Conservation (phyloP, 1,140 invertebrate genomes). For the Pissodes strobi region DNA sequence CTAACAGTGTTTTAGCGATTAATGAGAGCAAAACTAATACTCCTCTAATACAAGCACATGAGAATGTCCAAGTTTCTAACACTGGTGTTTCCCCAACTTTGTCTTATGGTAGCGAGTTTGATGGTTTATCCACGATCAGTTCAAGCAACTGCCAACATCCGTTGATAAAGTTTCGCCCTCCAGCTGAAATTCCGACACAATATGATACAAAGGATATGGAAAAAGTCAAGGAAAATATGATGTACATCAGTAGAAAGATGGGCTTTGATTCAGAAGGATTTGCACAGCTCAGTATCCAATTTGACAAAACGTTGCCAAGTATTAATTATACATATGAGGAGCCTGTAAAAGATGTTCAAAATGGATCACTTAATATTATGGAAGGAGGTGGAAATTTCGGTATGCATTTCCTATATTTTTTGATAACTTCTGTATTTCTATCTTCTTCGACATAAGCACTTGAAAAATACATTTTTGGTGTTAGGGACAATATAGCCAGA, state of each 20-base stretch:
- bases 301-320: background rate
- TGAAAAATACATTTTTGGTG: no score
- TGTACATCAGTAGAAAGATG: background rate
- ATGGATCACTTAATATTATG: no score
- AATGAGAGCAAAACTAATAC: background rate
- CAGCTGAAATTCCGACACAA: background rate
- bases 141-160: constrained; percentile 1
- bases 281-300: background rate
- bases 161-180: background rate
- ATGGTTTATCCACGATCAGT: constrained; percentile 1
- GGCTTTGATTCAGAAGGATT: constrained; percentile 1
- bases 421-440: no score
- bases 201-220: constrained; percentile 2
- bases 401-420: no score
- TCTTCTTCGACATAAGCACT: no score
- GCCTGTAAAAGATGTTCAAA: background rate
- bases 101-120: background rate
- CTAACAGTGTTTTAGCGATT: background rate
- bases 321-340: background rate
- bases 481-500: no score
- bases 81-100: background rate
- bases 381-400: no score
- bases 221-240: constrained; percentile 6
- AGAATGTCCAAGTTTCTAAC: background rate
- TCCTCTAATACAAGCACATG: background rate